Percentiles rank a stretch among this genome's conserved stretches.
Evolutionary conservation across 1,140 invertebrate species (phyloP).

Genomic region (Eriocheir sinensis): DNA sequence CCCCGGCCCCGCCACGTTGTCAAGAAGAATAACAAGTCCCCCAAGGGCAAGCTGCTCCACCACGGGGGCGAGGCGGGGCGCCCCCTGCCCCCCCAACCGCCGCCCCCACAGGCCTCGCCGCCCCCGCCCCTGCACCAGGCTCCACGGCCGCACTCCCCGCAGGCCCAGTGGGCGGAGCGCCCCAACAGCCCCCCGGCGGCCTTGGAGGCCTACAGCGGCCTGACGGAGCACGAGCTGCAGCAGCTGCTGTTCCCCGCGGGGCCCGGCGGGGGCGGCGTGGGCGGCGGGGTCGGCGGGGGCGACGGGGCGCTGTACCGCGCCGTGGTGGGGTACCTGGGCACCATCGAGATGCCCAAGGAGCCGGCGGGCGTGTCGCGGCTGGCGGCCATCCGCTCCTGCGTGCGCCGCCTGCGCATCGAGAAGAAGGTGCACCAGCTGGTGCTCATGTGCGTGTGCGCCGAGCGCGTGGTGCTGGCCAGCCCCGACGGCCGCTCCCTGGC

Average conservation of each 20-base stretch:
- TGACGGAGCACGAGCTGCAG: constrained; percentile 80
- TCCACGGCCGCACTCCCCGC: constrained; percentile 57
- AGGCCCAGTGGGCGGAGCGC: constrained; percentile 54
- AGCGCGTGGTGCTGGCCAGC: constrained; percentile 90
- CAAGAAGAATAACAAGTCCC: constrained; percentile 73
- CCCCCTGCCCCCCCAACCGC: constrained; percentile 74
- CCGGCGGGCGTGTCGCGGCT: constrained; percentile 81
- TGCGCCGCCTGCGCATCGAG: constrained; percentile 93
- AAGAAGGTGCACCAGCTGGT: constrained; percentile 93
- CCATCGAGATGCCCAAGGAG: constrained; percentile 88
- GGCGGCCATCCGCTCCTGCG: constrained; percentile 89
- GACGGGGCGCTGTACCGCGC: constrained; percentile 86
- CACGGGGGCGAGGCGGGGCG: constrained; percentile 83
- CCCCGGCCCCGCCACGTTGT: neutral
- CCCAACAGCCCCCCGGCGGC: neutral
- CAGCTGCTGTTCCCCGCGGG: constrained; percentile 80
- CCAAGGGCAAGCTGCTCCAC: constrained; percentile 64
- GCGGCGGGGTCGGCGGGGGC: constrained; percentile 70
- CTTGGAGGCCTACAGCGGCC: constrained; percentile 54
- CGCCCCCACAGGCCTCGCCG: constrained; percentile 30
- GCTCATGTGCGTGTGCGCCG: constrained; percentile 91
- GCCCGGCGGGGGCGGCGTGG: neutral
- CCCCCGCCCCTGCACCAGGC: constrained; percentile 66
- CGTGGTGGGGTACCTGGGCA: constrained; percentile 96
- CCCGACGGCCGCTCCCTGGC: constrained; percentile 85